Evolutionary conservation across 2,113 vertebrate species (phyloP).

Genomic region (Cettia cetti): DNA sequence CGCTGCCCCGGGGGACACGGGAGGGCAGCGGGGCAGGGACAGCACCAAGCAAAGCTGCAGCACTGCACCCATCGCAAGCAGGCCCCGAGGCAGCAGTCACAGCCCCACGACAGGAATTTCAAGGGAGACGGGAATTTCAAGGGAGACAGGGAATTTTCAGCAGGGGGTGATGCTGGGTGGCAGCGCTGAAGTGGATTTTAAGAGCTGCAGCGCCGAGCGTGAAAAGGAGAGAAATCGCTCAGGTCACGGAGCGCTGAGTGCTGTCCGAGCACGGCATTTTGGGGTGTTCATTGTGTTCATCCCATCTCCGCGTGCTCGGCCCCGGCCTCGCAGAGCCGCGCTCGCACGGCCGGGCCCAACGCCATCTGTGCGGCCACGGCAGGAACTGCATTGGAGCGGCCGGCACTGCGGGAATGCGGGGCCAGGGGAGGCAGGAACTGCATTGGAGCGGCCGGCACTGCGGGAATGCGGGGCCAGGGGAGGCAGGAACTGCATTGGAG

Average conservation of each 20-base stretch:
- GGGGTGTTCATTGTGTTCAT: accelerated
- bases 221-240: background rate
- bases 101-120: no score
- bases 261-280: background rate
- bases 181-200: background rate
- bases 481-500: background rate
- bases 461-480: no score
- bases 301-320: accelerated
- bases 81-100: background rate
- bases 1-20: background rate
- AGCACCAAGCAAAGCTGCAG: background rate
- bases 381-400: background rate
- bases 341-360: background rate
- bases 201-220: background rate
- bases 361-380: background rate
- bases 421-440: background rate
- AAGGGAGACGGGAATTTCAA: no score
- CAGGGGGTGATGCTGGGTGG: background rate
- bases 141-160: background rate
- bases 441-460: accelerated
- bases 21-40: background rate
- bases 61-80: accelerated
- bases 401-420: background rate
- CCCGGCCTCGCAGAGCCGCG: background rate
- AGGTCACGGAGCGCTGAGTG: accelerated